Conservation (phyloP, 2,888 invertebrate genomes). For the Neria commutata region DNA sequence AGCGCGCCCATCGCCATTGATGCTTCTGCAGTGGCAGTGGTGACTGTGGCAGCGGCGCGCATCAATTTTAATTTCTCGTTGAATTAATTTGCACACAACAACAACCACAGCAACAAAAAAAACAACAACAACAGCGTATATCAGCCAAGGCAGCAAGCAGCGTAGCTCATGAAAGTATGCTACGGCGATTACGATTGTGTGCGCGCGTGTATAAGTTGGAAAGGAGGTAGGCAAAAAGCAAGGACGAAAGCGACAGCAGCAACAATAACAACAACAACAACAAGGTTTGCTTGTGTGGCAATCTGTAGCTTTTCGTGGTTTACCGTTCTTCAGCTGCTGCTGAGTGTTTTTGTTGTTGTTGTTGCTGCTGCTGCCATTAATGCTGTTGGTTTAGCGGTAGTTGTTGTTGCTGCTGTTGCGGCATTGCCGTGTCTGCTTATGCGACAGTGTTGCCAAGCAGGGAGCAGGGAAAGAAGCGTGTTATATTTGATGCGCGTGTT, state of each 20-base stretch:
- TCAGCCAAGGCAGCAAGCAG: neutral
- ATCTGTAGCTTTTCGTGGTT: conserved; percentile 5
- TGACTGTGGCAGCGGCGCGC: neutral
- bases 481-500: no score
- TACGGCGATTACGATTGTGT: no score
- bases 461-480: no score
- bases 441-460: no score
- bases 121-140: neutral
- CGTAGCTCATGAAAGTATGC: neutral
- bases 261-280: neutral
- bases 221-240: no score
- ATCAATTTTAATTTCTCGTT: neutral
- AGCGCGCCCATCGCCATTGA: no score
- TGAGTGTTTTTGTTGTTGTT: neutral
- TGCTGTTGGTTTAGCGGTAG: neutral
- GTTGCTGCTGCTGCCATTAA: neutral
- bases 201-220: no score
- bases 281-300: conserved; percentile 4
- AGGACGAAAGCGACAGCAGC: neutral
- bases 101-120: neutral
- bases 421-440: no score
- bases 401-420: neutral
- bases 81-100: neutral
- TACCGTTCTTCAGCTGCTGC: conserved; percentile 18
- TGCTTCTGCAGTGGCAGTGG: no score